Conservation (phyloP, 2,888 invertebrate genomes). For the Philhelius pedissequus region DNA sequence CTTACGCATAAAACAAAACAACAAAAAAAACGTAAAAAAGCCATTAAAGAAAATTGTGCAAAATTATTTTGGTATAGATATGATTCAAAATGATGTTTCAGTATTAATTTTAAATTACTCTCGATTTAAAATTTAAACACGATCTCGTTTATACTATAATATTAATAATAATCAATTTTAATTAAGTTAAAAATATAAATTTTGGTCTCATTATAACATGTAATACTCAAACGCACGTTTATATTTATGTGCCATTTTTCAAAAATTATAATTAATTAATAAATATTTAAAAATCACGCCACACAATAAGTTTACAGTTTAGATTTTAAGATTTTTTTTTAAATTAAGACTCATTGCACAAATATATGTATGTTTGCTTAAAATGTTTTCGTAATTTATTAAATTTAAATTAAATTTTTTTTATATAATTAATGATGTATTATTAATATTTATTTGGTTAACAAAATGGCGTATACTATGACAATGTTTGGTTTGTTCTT, state of each 20-base stretch:
- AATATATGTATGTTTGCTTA: neutral
- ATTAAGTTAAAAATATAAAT: neutral
- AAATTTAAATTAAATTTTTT: neutral
- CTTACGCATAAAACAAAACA: neutral
- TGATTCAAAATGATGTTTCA: neutral
- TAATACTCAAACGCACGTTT: slow-evolving; percentile 25
- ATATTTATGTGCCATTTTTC: neutral
- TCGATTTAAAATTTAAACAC: neutral
- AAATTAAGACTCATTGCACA: neutral
- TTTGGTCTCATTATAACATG: slow-evolving; percentile 33
- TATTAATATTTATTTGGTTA: neutral
- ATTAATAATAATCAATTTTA: neutral
- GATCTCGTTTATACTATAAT: neutral
- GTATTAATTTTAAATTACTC: neutral
- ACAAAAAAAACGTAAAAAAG: neutral
- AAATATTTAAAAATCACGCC: neutral
- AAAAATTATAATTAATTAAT: neutral
- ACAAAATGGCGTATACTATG: slow-evolving; percentile 34
- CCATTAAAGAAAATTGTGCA: neutral
- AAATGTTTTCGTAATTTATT: neutral
- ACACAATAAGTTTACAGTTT: neutral
- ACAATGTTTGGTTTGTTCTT: slow-evolving; percentile 14
- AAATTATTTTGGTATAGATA: neutral
- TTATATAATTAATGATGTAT: neutral
- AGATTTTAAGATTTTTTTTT: neutral